Evolutionary conservation across 30 jellyfish, hydroid and myxozoan species (phyloP), one percentile per base, ranked within the genome.

Genomic region (Hydractinia echinata): DNA sequence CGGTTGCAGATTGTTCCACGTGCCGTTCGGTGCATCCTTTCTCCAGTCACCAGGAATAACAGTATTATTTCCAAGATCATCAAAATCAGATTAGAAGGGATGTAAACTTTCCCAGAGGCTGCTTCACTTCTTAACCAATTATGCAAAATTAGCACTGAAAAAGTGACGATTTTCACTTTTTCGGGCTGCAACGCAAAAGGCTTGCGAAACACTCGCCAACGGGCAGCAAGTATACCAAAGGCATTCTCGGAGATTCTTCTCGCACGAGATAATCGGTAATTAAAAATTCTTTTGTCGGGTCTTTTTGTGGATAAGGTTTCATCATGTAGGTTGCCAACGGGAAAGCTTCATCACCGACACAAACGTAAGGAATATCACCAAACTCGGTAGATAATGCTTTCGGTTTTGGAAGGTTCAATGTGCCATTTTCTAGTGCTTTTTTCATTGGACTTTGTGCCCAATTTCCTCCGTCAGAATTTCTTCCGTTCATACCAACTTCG

Each of bases 41-140:
- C 89, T 60, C 95, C 95, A 85, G 55, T 54, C 76, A 70, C 95
- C 95, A 21, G 84, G 81, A 44, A 68, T 54, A 30, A 79, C 55
- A 54, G 53, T 56, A 16, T 86, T 77, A 54, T 55, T 6, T 50
- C 71, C 73, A 70, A 60, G 52, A 54, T 76, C 69, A 48, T 55
- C 68, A 56, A 56, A 15, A 81, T 81, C 68, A 79, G 79, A 60
- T 69, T 86, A 8, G 69, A 13, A 7, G 89, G 95, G 54, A 70
- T 21, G 58, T 70, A 7, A 66, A 86, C 72, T 48, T 85, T 55
- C 7, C 54, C 74, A 10, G 89, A 53, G 66, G 53, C 51, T 61
- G 60, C 66, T 51, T 82, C 73, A 66, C 84, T 79, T n/a, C 80
- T 51, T 67, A 78, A 72, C 49, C 81, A 85, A 58, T 85, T 68